phyloP scores from a whole-genome alignment of 2,113 vertebrate species.

The Physeter macrocephalus region DNA sequence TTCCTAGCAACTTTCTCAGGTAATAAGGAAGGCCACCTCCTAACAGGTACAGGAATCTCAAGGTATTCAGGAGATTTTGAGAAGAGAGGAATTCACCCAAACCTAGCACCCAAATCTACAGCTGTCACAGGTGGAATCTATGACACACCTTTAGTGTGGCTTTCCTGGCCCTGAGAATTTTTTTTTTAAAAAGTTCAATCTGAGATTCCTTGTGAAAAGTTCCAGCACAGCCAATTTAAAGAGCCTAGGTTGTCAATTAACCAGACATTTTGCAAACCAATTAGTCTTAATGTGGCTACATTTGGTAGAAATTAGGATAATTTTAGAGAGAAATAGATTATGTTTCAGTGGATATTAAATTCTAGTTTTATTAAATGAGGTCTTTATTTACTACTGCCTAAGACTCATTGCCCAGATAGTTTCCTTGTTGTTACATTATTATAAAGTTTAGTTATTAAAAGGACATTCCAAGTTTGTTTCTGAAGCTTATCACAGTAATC shows the following conservation, averaged over 20 bases:
- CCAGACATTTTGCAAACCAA: neutral
- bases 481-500: neutral
- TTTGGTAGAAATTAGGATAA: neutral
- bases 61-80: neutral
- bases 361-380: neutral
- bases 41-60: neutral
- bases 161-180: neutral
- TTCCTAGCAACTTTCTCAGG: neutral
- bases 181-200: neutral
- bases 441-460: neutral
- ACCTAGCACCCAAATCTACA: neutral
- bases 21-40: neutral
- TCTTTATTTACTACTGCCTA: neutral
- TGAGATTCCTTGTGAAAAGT: neutral
- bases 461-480: neutral
- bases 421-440: neutral
- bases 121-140: neutral
- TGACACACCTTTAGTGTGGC: neutral
- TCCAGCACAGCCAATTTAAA: neutral
- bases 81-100: neutral
- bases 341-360: neutral
- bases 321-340: neutral
- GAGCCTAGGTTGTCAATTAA: neutral
- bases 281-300: neutral
- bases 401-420: neutral